These are phyloP conservation scores for Tyria jacobaeae DNA, from an alignment of 2,888 invertebrate genomes.

Conservation along the genomic window DNA sequence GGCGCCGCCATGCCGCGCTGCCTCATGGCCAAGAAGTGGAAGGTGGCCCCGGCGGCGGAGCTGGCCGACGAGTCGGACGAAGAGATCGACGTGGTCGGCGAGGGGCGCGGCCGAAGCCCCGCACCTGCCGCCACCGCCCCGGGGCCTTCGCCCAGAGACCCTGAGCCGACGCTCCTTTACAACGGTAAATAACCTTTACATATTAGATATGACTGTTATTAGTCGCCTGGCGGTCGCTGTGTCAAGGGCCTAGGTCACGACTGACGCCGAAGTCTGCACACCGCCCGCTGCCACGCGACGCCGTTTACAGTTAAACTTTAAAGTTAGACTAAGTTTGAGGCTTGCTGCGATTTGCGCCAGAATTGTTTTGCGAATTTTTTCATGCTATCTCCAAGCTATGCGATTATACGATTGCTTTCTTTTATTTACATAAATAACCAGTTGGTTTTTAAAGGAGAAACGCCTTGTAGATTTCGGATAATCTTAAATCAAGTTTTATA, in stretches of 20 bases:
- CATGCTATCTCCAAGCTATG: conserved; percentile 50
- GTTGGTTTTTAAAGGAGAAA: not conserved
- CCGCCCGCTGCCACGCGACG: conserved; percentile 35
- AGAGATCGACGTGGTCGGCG: conserved; percentile 96
- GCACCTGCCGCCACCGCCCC: conserved; percentile 87
- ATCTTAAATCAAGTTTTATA: too few relatives aligned
- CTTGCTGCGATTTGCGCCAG: conserved; percentile 65
- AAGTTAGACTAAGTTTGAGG: conserved; percentile 39
- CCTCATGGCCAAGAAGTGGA: conserved; percentile 98
- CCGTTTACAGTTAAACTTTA: conserved; percentile 17
- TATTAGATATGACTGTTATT: conserved; percentile 84
- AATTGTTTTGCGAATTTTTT: conserved; percentile 67
- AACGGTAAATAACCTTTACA: conserved; percentile 87
- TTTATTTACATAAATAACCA: conserved; percentile 12
- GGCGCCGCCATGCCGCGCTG: conserved; percentile 95
- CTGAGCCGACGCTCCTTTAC: conserved; percentile 91
- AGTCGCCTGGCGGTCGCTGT: conserved; percentile 84
- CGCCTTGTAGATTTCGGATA: not conserved
- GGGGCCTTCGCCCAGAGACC: conserved; percentile 90
- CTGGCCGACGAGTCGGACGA: conserved; percentile 89
- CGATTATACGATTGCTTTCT: conserved; percentile 52
- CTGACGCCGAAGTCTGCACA: conserved; percentile 37
- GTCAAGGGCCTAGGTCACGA: conserved; percentile 38
- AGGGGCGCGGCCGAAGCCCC: conserved; percentile 88
- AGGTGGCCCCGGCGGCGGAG: conserved; percentile 88